Conservation (phyloP, 2,888 invertebrate species). For the Lasioglossum vierecki region DNA sequence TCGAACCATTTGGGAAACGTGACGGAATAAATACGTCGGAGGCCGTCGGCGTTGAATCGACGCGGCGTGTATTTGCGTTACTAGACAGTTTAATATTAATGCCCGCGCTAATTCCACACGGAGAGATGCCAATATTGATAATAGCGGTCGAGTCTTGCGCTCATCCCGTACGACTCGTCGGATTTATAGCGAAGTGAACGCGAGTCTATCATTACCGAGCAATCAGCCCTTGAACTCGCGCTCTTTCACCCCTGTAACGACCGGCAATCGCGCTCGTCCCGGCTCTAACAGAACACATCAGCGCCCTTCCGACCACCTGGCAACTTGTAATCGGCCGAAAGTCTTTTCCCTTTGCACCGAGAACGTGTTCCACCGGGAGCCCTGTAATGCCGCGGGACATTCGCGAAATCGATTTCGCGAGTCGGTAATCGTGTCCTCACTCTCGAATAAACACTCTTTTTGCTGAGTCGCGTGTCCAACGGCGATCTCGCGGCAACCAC, state of each 20-base stretch:
- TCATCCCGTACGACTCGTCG: constrained; percentile 8
- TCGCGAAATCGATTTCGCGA: constrained; percentile 16
- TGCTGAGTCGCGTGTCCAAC: constrained; percentile 29
- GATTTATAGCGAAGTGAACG: constrained; percentile 39
- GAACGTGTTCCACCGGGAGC: not conserved
- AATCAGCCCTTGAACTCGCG: constrained; percentile 40
- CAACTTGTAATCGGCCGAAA: not conserved
- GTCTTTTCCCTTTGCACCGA: not conserved
- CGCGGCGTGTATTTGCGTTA: constrained; percentile 34
- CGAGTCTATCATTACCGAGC: constrained; percentile 50
- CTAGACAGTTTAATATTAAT: constrained; percentile 52
- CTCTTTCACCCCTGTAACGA: constrained; percentile 47
- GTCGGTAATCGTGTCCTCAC: not conserved
- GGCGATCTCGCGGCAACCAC: not conserved
- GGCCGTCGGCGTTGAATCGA: not conserved
- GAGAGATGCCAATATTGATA: constrained; percentile 45
- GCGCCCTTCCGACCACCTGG: constrained; percentile 10
- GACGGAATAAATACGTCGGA: not conserved
- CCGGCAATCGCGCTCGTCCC: constrained; percentile 35
- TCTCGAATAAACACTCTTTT: constrained; percentile 18
- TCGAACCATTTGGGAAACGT: not conserved
- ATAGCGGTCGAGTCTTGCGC: constrained; percentile 38
- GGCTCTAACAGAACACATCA: constrained; percentile 5
- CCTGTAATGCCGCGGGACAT: not conserved
- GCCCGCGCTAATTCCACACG: constrained; percentile 22